A percentile compares a stretch with the other conserved stretches of the same genome.
Evolutionary conservation across 2,113 vertebrate species (phyloP).

Genomic region (Macaca mulatta): DNA sequence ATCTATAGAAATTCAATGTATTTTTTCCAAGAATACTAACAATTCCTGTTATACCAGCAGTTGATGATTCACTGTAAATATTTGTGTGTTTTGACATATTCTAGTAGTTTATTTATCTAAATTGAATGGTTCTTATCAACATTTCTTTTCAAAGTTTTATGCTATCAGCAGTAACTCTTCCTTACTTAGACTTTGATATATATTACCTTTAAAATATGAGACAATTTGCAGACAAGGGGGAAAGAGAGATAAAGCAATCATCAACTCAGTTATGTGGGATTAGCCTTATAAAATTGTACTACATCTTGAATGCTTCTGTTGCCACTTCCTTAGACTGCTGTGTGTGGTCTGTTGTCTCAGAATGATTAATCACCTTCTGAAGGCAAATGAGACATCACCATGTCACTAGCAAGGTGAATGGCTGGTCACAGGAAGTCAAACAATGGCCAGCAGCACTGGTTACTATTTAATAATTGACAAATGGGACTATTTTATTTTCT

Average conservation of each 20-base stretch:
- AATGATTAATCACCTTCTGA: constrained; percentile 65
- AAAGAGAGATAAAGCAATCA: constrained; percentile 47
- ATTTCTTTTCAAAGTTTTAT: constrained; percentile 21
- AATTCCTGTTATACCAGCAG: neutral
- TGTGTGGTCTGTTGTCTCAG: constrained; percentile 18
- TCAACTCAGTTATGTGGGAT: constrained; percentile 46
- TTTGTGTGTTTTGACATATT: constrained; percentile 31
- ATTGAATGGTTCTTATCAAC: neutral
- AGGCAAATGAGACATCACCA: constrained; percentile 54
- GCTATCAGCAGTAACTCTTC: constrained; percentile 50
- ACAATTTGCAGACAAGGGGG: constrained; percentile 33
- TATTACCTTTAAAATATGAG: constrained; percentile 73
- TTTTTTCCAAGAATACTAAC: neutral
- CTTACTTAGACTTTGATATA: constrained; percentile 46
- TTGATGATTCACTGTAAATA: neutral
- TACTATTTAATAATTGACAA: constrained; percentile 64
- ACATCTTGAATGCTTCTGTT: constrained; percentile 50
- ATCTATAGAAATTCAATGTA: neutral
- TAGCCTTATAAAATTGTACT: neutral
- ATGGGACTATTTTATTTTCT: constrained; percentile 61
- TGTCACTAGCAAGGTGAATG: constrained; percentile 52
- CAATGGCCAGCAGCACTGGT: constrained; percentile 30
- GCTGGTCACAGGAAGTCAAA: constrained; percentile 62
- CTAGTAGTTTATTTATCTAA: constrained; percentile 44
- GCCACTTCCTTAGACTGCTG: constrained; percentile 57